These are phyloP conservation scores for Galago senegalensis DNA, from an alignment of 2,797 vertebrate genomes.

Conservation along the genomic window DNA sequence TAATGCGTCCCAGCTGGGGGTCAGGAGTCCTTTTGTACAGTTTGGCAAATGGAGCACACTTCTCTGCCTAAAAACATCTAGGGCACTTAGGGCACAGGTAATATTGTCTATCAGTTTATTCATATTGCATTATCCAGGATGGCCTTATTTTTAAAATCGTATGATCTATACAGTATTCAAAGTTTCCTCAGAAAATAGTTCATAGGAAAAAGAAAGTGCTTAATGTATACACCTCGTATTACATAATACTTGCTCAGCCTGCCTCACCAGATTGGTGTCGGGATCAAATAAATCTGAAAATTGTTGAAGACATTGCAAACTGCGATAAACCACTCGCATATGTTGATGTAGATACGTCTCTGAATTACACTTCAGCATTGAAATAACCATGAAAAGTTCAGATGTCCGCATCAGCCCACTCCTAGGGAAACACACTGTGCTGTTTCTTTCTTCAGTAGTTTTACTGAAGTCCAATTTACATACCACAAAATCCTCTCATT, in stretches of 20 bases:
- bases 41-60: conserved; percentile 16
- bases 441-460: neutral
- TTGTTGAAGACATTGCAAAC: neutral
- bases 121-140: neutral
- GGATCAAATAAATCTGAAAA: conserved; percentile 44
- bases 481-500: neutral
- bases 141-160: conserved; percentile 56
- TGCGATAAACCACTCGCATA: neutral
- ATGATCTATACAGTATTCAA: neutral
- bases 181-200: conserved; percentile 33
- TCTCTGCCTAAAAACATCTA: conserved; percentile 47
- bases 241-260: neutral
- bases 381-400: neutral
- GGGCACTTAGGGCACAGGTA: neutral
- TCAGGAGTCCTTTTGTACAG: neutral
- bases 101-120: conserved; percentile 48
- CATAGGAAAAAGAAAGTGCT: conserved; percentile 22
- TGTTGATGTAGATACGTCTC: neutral
- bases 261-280: neutral
- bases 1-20: neutral
- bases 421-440: neutral
- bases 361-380: neutral
- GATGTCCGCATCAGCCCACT: neutral
- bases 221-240: neutral
- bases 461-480: neutral